Base-by-base conservation (phyloP, 2,888 invertebrate genomes). In the Stegana nigrithorax region DNA sequence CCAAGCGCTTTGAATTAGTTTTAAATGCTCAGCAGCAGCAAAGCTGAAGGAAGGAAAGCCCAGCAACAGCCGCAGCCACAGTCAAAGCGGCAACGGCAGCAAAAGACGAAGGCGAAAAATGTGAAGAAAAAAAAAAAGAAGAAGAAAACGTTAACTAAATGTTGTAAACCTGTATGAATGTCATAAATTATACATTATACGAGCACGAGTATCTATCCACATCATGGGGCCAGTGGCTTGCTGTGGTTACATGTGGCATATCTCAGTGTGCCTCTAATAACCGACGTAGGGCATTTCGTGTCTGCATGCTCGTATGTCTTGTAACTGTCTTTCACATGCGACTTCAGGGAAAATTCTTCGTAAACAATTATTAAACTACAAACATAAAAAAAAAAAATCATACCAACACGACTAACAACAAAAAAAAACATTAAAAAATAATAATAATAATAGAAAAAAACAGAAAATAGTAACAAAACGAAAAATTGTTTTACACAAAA, bases 1-100 rank as follows among this genome's bases (percentile, higher is more conserved):
- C 73, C 72, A 69, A 68, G 67, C 69, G 74, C 72, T 70, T 73
- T 71, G 72, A 71, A 74, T 73, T 74, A 68, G 69, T 75, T 75
- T 73, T 59, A 64, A 75, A 75, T 69, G 74, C 66, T 65, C 26
- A 56, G 50, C 59, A 21, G 14, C 47, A 59, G 36, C 29, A 51
- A 60, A 32, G 47, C 19, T 39, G 50, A 17, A 12, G 21, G 27
- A 29, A 59, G n/a, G n/a, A n/a, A n/a, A n/a, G n/a, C n/a, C n/a
- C n/a, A n/a, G n/a, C 8, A 39, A 56, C 12, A 39, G 23, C 17
- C 2, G 1, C 1, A 32, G 19, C 3, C 4, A 32, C 23, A 25
- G n/a, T n/a, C n/a, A n/a, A n/a, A n/a, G n/a, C n/a, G n/a, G n/a
- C n/a, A n/a, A n/a, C n/a, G n/a, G n/a, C n/a, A 36, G 39, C 39